These are phyloP conservation scores for Hydrozoanthus tunicans DNA, from an alignment of 64 coral and sea anemone species.

Conservation along the genomic window DNA sequence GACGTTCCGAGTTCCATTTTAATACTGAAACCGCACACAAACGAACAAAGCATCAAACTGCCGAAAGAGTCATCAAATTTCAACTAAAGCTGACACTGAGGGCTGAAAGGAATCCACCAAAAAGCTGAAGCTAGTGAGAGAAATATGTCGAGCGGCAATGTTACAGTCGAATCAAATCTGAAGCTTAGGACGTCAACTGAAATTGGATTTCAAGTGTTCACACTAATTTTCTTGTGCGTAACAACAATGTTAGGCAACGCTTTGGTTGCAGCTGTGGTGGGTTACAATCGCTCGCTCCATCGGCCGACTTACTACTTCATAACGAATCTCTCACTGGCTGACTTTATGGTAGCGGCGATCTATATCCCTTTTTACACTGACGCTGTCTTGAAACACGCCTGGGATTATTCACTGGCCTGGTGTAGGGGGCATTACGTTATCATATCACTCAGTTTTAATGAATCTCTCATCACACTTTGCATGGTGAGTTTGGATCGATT, in stretches of 20 bases:
- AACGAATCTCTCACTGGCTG: slow-evolving; percentile 48
- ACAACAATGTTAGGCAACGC: slow-evolving; percentile 24
- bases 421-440: slow-evolving; percentile 53
- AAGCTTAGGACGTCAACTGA: background rate
- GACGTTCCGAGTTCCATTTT: background rate
- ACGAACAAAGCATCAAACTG: background rate
- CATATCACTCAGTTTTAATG: slow-evolving; percentile 54
- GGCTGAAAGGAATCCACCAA: background rate
- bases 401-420: slow-evolving; percentile 48
- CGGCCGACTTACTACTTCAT: slow-evolving; percentile 45
- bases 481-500: slow-evolving; percentile 46
- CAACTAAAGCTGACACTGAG: background rate
- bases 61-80: background rate
- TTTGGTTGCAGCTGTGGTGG: slow-evolving; percentile 5
- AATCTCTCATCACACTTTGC: slow-evolving; percentile 18
- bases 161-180: background rate
- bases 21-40: background rate
- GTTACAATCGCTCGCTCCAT: slow-evolving; percentile 4
- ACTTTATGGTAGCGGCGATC: slow-evolving; percentile 42
- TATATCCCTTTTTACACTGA: slow-evolving; percentile 39
- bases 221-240: slow-evolving; percentile 36
- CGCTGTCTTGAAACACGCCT: slow-evolving; percentile 24
- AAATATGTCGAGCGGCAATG: slow-evolving; percentile 6
- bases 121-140: background rate
- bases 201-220: slow-evolving; percentile 36